Conservation (phyloP, 1,140 invertebrate genomes). For the Caenorhabditis latens region DNA sequence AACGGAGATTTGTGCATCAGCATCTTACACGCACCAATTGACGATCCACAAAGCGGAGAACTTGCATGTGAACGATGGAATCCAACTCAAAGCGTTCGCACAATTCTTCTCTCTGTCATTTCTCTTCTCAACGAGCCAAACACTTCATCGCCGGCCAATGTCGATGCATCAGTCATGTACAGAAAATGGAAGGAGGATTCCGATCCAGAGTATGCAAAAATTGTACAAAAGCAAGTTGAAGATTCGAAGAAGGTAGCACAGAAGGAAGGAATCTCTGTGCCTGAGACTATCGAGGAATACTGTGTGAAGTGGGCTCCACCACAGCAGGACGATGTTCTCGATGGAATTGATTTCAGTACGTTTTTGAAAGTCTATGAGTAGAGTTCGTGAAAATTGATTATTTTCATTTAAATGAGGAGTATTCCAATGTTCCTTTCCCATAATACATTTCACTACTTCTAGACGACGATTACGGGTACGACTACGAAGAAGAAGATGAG, state of each 20-base stretch:
- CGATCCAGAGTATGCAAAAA: constrained; percentile 99
- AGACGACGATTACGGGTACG: constrained; percentile 76
- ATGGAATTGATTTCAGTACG: constrained; percentile 23
- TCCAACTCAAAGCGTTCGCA: constrained; percentile 98
- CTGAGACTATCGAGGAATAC: constrained; percentile 96
- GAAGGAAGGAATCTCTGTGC: constrained; percentile 94
- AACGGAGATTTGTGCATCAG: constrained; percentile 99
- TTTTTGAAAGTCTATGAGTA: too few species aligned
- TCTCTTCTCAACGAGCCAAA: constrained; percentile 99
- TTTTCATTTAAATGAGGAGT: neutral
- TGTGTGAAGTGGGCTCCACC: constrained; percentile 86
- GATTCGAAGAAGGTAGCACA: constrained; percentile 93
- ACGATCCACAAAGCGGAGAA: constrained; percentile 98
- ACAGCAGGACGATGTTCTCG: constrained; percentile 75
- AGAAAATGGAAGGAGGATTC: constrained; percentile 95
- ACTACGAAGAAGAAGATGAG: constrained; percentile 80
- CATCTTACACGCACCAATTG: constrained; percentile 97
- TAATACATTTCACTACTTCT: neutral
- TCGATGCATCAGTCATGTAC: constrained; percentile 99
- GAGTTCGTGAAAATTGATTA: too few species aligned
- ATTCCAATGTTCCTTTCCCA: neutral
- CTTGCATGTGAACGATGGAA: constrained; percentile 99
- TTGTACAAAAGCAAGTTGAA: constrained; percentile 91
- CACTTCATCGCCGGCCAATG: constrained; percentile 98
- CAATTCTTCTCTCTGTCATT: constrained; percentile 96